phyloP scores from a whole-genome alignment of 2,888 invertebrate species.

The Drosophila pseudotalamancana region DNA sequence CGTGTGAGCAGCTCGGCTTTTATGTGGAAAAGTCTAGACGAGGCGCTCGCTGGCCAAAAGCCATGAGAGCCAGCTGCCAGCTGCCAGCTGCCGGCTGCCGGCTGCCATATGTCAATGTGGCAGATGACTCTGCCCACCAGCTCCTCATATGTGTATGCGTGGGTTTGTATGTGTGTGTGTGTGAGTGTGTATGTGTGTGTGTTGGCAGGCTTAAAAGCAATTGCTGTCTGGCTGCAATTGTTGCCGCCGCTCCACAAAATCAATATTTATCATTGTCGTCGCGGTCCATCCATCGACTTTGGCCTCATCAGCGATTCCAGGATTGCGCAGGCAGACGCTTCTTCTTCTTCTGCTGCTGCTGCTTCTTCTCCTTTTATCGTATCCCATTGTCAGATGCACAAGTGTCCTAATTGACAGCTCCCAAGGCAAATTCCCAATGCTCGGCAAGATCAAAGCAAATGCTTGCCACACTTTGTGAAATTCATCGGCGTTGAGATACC shows the following conservation, averaged over 20 bases:
- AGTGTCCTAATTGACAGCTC: slow-evolving; percentile 30
- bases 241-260: slow-evolving; percentile 44
- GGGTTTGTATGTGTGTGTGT: not conserved
- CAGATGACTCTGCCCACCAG: not conserved
- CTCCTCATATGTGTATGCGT: not conserved
- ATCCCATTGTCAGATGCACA: slow-evolving; percentile 16
- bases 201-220: slow-evolving; percentile 30
- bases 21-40: slow-evolving; percentile 65
- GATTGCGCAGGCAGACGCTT: slow-evolving; percentile 21
- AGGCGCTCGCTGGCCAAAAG: slow-evolving; percentile 24
- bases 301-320: slow-evolving; percentile 15
- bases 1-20: slow-evolving; percentile 63
- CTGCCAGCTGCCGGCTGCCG: slow-evolving; percentile 10
- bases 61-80: slow-evolving; percentile 10
- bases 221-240: slow-evolving; percentile 44
- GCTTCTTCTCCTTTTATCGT: not conserved
- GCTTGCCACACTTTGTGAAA: not conserved
- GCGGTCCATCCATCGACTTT: slow-evolving; percentile 4
- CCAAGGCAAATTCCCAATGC: slow-evolving; percentile 20
- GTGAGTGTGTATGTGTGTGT: not conserved
- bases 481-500: not conserved
- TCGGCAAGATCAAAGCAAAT: slow-evolving; percentile 32
- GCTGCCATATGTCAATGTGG: slow-evolving; percentile 19
- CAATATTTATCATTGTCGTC: slow-evolving; percentile 56
- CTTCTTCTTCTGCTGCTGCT: not conserved